Evolutionary conservation across 1,140 invertebrate genomes (phyloP).

Genomic region (Triops cancriformis): DNA sequence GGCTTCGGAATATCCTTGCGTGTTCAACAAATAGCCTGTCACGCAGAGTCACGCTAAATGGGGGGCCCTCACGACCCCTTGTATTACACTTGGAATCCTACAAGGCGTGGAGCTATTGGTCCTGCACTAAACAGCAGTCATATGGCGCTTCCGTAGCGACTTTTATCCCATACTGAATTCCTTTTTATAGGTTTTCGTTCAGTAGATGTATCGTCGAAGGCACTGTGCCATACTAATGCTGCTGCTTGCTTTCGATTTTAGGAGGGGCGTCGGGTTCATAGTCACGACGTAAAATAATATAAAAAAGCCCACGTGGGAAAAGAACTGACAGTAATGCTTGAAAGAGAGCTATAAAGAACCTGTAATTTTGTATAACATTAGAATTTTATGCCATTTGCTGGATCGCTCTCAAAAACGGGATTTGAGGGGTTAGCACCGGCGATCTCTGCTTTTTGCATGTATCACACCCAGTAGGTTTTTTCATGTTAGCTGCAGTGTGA

Average conservation of each 20-base stretch:
- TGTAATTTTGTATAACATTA: background rate
- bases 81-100: background rate
- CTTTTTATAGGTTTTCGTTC: background rate
- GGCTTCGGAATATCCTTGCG: background rate
- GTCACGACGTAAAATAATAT: background rate
- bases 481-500: background rate
- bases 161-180: background rate
- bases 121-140: background rate
- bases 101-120: constrained; percentile 4
- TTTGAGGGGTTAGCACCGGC: background rate
- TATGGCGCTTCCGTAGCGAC: background rate
- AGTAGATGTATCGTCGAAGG: background rate
- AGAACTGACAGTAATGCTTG: background rate
- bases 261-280: background rate
- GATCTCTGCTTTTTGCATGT: background rate
- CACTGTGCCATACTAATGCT: background rate
- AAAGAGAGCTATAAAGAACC: background rate
- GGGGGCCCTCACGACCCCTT: background rate
- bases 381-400: constrained; percentile 1
- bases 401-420: background rate
- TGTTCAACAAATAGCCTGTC: constrained; percentile 10
- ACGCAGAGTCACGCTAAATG: background rate
- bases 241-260: background rate
- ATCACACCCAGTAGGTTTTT: background rate
- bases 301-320: background rate